phyloP scores from a whole-genome alignment of 2,888 invertebrate genomes.

The Diaprepes abbreviatus region DNA sequence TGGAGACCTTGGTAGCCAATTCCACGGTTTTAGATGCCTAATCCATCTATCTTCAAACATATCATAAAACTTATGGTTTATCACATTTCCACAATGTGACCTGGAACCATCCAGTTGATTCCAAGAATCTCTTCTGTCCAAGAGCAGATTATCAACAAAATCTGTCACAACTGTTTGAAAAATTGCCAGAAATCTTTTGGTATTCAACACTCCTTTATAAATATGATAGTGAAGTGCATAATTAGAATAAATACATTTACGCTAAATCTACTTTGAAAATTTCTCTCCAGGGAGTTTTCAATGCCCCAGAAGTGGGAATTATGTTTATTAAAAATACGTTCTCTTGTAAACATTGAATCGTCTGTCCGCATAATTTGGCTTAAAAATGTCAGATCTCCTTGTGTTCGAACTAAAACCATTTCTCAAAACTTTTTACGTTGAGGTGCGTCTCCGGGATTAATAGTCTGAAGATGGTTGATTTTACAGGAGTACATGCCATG shows the following conservation, averaged over 20 bases:
- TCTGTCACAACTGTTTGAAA: no score
- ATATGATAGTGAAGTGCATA: not conserved
- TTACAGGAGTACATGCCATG: conserved; percentile 8
- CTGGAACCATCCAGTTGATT: not conserved
- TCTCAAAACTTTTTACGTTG: conserved; percentile 13
- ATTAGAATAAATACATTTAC: no score
- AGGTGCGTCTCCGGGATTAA: not conserved
- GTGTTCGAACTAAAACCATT: not conserved
- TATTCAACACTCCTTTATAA: no score
- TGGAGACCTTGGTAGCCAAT: conserved; percentile 5
- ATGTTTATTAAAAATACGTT: not conserved
- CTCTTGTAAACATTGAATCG: conserved; percentile 2
- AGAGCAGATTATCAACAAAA: no score
- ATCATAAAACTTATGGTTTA: not conserved
- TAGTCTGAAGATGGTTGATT: conserved; percentile 1
- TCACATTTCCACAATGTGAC: not conserved
- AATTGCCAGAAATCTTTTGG: no score
- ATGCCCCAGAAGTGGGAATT: no score
- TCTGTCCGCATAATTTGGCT: not conserved
- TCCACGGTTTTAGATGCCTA: not conserved
- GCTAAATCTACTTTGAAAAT: conserved; percentile 3
- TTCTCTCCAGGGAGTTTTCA: not conserved
- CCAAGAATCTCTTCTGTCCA: conserved; percentile 1
- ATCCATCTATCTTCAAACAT: no score
- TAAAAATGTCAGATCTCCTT: not conserved